Evolutionary conservation across 2,797 vertebrate species (phyloP), one percentile per base, ranked within the genome.

Genomic region (Gobionotothen gibberifrons): DNA sequence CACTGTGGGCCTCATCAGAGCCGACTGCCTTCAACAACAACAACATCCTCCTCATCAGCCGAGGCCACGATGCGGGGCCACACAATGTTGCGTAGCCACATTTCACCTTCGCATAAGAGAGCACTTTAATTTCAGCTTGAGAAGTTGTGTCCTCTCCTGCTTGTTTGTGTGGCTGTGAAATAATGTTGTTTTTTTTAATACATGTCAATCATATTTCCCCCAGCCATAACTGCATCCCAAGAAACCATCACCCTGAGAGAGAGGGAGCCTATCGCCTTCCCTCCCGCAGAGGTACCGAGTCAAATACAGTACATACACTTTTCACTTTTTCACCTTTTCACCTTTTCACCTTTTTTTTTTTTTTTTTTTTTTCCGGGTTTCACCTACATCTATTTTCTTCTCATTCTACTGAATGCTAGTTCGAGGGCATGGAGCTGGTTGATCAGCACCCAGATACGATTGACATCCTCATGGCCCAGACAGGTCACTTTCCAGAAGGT

Each of bases 201-300:
- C 16, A 71, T 49, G n/a, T 48, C 10, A 43, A 72, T 8, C 13
- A 6, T 55, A 13, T 70, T 57, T 65, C 57, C 43, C n/a, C 1
- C 76, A 94, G 93, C 17, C 52, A 83, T 90, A 17, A 94, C 93
- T 1, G 91, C 87, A 0, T 90, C 91, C 72, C 88, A 84, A 68
- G 90, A 92, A 0, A 53, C 6, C 72, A 95, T 95, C 70, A 95
- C 93, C 0, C 62, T 95, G 78, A 86, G 46, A 12, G 94, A 95
- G 69, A 32, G 3, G 1, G 82, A 85, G 69, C 87, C 84, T 0
- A 22, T 69, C 3, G 0, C 48, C 0, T 39, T 90, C 51, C 85
- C 81, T 0, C 0, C 6, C 0, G 17, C 82, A 49, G 87, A 93
- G 91, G 91, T 92, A 61, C 19, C 29, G 11, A 12, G 42, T 49